Evolutionary conservation across 35 echinoderm and acorn worm species (phyloP).

Genomic region (Strongylocentrotus purpuratus): DNA sequence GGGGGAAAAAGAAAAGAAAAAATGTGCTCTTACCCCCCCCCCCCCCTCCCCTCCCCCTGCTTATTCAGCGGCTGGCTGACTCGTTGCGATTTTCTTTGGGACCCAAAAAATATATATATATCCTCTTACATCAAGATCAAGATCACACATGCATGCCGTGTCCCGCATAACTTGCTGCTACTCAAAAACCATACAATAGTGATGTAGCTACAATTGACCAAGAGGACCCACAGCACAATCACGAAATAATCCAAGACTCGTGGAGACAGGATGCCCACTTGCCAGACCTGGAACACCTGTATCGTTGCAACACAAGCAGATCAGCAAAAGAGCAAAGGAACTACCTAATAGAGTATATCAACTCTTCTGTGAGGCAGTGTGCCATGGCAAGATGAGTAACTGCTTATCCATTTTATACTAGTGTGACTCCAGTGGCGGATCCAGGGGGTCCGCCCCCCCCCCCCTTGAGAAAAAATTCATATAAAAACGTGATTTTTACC

Average conservation of each 20-base stretch:
- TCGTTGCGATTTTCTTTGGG: no score
- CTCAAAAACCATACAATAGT: not conserved
- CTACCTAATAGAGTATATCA: conserved; percentile 37
- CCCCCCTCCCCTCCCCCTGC: no score
- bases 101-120: no score
- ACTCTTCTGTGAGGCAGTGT: not conserved
- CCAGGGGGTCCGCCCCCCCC: no score
- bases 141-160: conserved; percentile 35
- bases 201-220: conserved; percentile 26
- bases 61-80: no score
- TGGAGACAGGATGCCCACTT: conserved; percentile 36
- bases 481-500: no score
- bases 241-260: conserved; percentile 7
- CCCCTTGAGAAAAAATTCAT: no score
- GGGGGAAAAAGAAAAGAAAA: no score
- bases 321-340: conserved; percentile 44
- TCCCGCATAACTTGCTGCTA: conserved; percentile 27
- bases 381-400: not conserved
- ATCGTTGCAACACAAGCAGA: conserved; percentile 49
- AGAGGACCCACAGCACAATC: conserved; percentile 26
- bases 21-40: no score
- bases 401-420: not conserved
- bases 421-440: no score
- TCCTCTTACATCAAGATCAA: no score
- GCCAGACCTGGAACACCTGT: conserved; percentile 41